A percentile compares a stretch with the other conserved stretches of the same genome.
Evolutionary conservation across 2,888 invertebrate species (phyloP).

Genomic region (Deilephila elpenor): DNA sequence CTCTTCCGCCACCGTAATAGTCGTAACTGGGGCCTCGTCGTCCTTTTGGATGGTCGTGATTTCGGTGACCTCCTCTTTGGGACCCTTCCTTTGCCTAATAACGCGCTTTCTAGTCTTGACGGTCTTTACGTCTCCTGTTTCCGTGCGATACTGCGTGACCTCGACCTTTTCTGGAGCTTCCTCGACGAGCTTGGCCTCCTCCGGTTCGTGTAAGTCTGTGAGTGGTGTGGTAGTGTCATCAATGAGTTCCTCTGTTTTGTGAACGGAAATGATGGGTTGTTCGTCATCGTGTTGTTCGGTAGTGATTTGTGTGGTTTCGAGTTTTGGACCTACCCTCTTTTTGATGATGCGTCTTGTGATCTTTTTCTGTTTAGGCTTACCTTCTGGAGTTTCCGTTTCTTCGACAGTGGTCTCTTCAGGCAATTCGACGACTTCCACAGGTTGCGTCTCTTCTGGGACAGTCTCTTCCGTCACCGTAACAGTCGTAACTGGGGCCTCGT

Average conservation of each 20-base stretch:
- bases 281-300: conserved; percentile 73
- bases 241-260: conserved; percentile 59
- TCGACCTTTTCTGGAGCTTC: conserved; percentile 29
- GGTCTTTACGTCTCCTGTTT: conserved; percentile 61
- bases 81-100: conserved; percentile 70
- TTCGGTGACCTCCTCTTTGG: conserved; percentile 71
- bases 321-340: conserved; percentile 52
- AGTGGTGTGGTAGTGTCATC: conserved; percentile 38
- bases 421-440: conserved; percentile 19
- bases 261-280: conserved; percentile 66
- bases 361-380: conserved; percentile 36
- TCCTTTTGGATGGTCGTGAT: conserved; percentile 70
- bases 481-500: conserved; percentile 38
- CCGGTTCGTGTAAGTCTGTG: too few relatives aligned
- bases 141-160: conserved; percentile 34
- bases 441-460: conserved; percentile 1
- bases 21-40: conserved; percentile 58
- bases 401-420: conserved; percentile 40
- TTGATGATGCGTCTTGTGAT: conserved; percentile 64
- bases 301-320: conserved; percentile 56
- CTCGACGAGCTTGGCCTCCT: too few relatives aligned
- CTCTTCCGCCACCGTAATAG: conserved; percentile 56
- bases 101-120: conserved; percentile 66
- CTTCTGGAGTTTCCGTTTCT: conserved; percentile 36
- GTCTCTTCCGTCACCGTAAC: conserved; percentile 26